Conservation (phyloP, 2,113 vertebrate genomes). For the Sardina pilchardus region DNA sequence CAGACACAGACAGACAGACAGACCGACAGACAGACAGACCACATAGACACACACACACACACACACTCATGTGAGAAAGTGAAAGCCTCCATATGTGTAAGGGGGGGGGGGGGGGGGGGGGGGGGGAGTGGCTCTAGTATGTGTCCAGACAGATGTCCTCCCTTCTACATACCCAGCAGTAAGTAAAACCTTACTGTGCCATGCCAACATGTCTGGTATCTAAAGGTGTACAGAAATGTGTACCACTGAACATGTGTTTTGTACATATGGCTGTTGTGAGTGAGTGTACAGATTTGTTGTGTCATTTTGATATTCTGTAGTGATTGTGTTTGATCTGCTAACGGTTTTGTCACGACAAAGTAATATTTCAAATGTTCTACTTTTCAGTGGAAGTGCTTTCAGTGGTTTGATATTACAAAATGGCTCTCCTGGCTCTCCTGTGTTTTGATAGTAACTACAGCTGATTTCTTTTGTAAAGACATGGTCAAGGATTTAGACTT, state of each 20-base stretch:
- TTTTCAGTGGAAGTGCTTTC: slow-evolving; percentile 3
- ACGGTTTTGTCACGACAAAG: neutral
- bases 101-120: too few relatives aligned
- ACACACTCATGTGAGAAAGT: neutral
- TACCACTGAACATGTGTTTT: neutral
- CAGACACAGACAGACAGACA: neutral
- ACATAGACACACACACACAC: neutral
- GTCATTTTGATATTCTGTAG: slow-evolving; percentile 5
- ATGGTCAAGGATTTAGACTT: neutral
- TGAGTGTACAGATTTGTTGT: slow-evolving; percentile 9
- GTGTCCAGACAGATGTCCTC: neutral
- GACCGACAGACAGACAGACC: neutral
- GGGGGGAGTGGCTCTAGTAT: neutral
- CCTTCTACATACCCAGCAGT: neutral
- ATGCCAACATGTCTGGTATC: slow-evolving; percentile 11
- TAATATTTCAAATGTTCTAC: neutral
- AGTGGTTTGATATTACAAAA: slow-evolving; percentile 9
- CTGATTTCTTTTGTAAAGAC: neutral
- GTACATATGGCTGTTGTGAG: slow-evolving; percentile 18
- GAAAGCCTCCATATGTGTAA: neutral
- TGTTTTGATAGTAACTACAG: neutral
- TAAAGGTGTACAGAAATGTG: neutral
- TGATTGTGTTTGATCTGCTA: slow-evolving; percentile 10
- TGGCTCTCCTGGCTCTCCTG: neutral
- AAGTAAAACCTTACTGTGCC: neutral